phyloP scores from a whole-genome alignment of 2,113 vertebrate genomes.

The Periophthalmus modestus region DNA sequence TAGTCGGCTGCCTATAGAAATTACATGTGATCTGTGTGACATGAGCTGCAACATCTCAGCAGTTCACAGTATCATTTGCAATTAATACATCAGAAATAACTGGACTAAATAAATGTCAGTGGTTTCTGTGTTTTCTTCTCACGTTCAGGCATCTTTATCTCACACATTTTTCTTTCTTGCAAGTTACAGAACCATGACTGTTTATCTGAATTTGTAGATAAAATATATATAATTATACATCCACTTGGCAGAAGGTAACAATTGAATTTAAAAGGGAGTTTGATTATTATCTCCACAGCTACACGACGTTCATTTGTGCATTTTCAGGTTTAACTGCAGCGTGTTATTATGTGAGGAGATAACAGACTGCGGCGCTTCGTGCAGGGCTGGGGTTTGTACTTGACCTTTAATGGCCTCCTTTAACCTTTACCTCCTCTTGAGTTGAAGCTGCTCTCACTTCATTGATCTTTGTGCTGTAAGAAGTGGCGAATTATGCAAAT shows the following conservation, averaged over 20 bases:
- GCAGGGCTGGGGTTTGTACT: constrained; percentile 34
- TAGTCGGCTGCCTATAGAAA: no score
- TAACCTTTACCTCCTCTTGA: not conserved
- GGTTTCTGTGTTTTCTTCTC: no score
- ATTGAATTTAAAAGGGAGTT: not conserved
- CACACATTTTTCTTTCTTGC: not conserved
- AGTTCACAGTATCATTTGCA: no score
- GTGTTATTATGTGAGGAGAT: constrained; percentile 1
- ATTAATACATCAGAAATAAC: no score
- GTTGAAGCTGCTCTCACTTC: not conserved
- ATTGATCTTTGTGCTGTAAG: not conserved
- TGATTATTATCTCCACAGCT: no score
- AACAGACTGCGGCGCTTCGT: constrained; percentile 39
- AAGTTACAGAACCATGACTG: not conserved
- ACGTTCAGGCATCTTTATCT: not conserved
- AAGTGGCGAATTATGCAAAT: constrained; percentile 7
- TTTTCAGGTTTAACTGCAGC: not conserved
- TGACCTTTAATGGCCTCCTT: constrained; percentile 47
- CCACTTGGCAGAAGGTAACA: not conserved
- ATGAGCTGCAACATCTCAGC: no score
- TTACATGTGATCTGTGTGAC: not conserved
- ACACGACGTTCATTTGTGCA: not conserved
- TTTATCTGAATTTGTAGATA: not conserved
- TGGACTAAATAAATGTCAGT: no score
- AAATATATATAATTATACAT: not conserved